Base-by-base conservation (phyloP, 2,113 vertebrate genomes). In the Nycticebus coucang region DNA sequence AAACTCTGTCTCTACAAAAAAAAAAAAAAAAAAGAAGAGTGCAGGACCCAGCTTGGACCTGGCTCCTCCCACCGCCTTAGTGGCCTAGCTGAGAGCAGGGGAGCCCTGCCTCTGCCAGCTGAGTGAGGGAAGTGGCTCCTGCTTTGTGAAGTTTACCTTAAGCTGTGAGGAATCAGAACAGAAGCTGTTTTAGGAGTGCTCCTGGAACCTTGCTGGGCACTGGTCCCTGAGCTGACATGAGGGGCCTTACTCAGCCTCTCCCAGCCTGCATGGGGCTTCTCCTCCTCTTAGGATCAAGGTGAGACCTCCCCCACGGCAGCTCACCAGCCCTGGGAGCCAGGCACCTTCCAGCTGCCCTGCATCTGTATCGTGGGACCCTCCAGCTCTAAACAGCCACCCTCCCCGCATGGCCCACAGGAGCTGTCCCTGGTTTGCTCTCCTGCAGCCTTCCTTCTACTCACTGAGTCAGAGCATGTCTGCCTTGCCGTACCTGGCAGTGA, bases 201-300 rank as follows among this genome's bases (percentile, higher is more conserved):
- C 45, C 37, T 33, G 50, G 60, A 41, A 19, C 28, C 28, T 9
- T 66, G n/a, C 82, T n/a, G 26, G 33, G 71, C 10, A 1, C 50
- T 45, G 62, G 89, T 22, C 33, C 33, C 41, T 72, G 66, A 33
- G 35, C 35, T 37, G n/a, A n/a, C 15, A n/a, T 2, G 26, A 59
- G 1, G 0, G 0, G 7, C 3, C 22, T 35, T 41, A 14, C 10
- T 21, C 13, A 7, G 6, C 24, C 26, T 35, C 26, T 45, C 33
- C n/a, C 24, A 64, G 28, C 57, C 71, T 41, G 13, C 5, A 26
- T 8, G 11, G 45, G 41, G 62, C n/a, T 72, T 69, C 57, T n/a
- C 18, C 45, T 33, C 30, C 33, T 79, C 60, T 41, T 28, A 12
- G 26, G 57, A 68, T 10, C 21, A 41, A 62, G 45, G 45, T 81